phyloP scores from a whole-genome alignment of 2,888 invertebrate species.

The Andrena chrysosceles region DNA sequence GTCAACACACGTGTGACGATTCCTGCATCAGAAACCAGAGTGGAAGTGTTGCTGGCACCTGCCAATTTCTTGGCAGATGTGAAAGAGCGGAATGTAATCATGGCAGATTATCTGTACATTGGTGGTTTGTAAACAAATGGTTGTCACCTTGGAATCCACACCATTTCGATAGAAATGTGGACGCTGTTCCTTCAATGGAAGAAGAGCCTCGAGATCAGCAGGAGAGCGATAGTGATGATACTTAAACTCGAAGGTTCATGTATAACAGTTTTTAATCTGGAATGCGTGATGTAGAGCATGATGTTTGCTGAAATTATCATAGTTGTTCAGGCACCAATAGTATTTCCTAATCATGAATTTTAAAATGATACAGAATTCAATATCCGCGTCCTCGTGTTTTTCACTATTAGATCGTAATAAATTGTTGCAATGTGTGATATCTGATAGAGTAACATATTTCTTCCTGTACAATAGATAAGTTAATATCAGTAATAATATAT shows the following conservation, averaged over 20 bases:
- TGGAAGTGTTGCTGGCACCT: slow-evolving; percentile 66
- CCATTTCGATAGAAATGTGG: slow-evolving; percentile 73
- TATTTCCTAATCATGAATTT: slow-evolving; percentile 15
- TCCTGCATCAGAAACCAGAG: slow-evolving; percentile 85
- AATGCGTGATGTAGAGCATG: background rate
- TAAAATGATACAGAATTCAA: background rate
- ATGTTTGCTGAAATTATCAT: slow-evolving; percentile 8
- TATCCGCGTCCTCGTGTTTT: slow-evolving; percentile 22
- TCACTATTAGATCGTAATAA: slow-evolving; percentile 13
- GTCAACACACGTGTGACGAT: slow-evolving; percentile 84
- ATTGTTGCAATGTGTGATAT: slow-evolving; percentile 54
- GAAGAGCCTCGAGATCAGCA: slow-evolving; percentile 76
- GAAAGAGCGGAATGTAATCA: slow-evolving; percentile 80
- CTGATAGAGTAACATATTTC: slow-evolving; percentile 7
- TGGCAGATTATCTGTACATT: slow-evolving; percentile 88
- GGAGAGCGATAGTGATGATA: slow-evolving; percentile 81
- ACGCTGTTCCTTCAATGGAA: slow-evolving; percentile 63
- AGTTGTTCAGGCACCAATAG: background rate
- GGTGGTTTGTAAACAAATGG: slow-evolving; percentile 90
- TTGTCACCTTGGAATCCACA: slow-evolving; percentile 85
- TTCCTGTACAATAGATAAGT: background rate
- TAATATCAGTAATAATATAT: background rate
- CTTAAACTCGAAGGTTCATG: slow-evolving; percentile 57
- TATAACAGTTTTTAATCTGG: background rate
- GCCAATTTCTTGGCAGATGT: slow-evolving; percentile 78